These are phyloP conservation scores for Desmophyllum pertusum DNA, from an alignment of 92 coral and sea anemone species.

Conservation along the genomic window DNA sequence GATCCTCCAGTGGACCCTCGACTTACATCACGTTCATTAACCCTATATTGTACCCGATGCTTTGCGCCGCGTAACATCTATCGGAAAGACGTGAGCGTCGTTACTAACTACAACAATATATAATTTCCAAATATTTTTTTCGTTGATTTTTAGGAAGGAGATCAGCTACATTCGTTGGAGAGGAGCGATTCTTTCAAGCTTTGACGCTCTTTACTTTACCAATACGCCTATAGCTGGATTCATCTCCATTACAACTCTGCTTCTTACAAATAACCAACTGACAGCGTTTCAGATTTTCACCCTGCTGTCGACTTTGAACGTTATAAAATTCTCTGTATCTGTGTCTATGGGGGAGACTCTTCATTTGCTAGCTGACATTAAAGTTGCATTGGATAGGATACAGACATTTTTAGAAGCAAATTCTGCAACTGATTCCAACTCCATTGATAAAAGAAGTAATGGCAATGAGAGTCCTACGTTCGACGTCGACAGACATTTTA, in stretches of 20 bases:
- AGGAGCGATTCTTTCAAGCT: conserved; percentile 46
- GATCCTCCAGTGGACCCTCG: too few species aligned
- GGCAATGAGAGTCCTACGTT: conserved; percentile 5
- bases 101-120: too few species aligned
- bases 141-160: conserved; percentile 34
- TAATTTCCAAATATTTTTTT: not conserved
- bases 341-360: conserved; percentile 44
- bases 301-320: conserved; percentile 41
- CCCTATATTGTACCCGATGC: too few species aligned
- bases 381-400: conserved; percentile 39
- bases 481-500: not conserved
- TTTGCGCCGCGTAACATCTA: not conserved
- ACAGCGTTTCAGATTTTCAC: conserved; percentile 48
- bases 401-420: conserved; percentile 21
- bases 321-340: conserved; percentile 43
- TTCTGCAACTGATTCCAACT: not conserved
- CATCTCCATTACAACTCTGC: conserved; percentile 32
- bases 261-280: conserved; percentile 21
- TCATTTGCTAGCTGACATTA: conserved; percentile 36
- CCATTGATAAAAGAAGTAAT: not conserved
- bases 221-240: conserved; percentile 32
- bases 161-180: conserved; percentile 31
- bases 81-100: too few species aligned
- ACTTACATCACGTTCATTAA: too few species aligned
- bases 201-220: conserved; percentile 41